phyloP scores from a whole-genome alignment of 2,888 invertebrate species.

The Willowsia nigromaculata region DNA sequence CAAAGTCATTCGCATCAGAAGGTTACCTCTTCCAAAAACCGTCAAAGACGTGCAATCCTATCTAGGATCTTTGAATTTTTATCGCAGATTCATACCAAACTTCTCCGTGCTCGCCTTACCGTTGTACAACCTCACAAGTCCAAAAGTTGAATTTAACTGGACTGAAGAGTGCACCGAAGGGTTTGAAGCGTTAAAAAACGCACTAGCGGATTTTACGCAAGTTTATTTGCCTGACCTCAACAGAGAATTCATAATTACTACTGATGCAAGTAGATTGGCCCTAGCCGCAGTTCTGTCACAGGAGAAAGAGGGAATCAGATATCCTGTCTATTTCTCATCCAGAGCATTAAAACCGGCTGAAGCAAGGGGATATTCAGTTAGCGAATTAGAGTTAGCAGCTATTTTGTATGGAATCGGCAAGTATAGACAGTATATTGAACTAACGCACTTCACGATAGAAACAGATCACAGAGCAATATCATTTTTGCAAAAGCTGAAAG shows the following conservation, averaged over 20 bases:
- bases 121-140: constrained; percentile 47
- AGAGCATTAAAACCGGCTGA: constrained; percentile 30
- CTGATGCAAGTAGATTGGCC: constrained; percentile 78
- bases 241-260: constrained; percentile 77
- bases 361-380: neutral
- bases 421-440: constrained; percentile 32
- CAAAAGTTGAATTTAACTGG: constrained; percentile 59
- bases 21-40: constrained; percentile 54
- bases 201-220: constrained; percentile 63
- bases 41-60: constrained; percentile 67
- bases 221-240: constrained; percentile 76
- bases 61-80: constrained; percentile 70
- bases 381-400: constrained; percentile 41
- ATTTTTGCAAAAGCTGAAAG: constrained; percentile 80
- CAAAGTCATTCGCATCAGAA: constrained; percentile 74
- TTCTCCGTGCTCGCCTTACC: constrained; percentile 60
- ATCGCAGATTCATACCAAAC: constrained; percentile 59
- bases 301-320: constrained; percentile 63
- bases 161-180: constrained; percentile 35
- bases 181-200: constrained; percentile 55
- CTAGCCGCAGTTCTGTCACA: constrained; percentile 79
- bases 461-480: constrained; percentile 82
- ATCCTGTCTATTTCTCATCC: constrained; percentile 76
- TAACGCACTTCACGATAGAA: constrained; percentile 79
- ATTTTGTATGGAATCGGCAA: constrained; percentile 24